Conservation (phyloP, 2,888 invertebrate species). For the Hyalella azteca region DNA sequence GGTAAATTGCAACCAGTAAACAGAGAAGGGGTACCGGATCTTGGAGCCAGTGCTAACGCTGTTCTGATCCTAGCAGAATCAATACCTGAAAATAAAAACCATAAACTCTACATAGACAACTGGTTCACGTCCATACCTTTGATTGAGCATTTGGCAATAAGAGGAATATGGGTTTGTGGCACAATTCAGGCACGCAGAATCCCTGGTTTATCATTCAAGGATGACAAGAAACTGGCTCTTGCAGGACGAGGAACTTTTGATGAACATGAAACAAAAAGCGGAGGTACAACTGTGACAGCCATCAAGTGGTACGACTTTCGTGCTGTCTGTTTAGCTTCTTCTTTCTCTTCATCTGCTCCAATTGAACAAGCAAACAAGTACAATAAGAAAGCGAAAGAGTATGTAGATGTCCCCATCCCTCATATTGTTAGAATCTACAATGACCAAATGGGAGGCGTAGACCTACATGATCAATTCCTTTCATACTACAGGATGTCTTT, state of each 20-base stretch:
- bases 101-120: conserved; percentile 39
- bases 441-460: conserved; percentile 54
- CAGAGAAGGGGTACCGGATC: conserved; percentile 28
- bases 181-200: conserved; percentile 35
- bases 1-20: too few relatives aligned
- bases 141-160: conserved; percentile 33
- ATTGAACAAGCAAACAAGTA: conserved; percentile 39
- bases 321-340: conserved; percentile 29
- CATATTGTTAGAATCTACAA: conserved; percentile 49
- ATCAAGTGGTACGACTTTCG: conserved; percentile 6
- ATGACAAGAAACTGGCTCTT: conserved; percentile 36
- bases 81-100: conserved; percentile 34
- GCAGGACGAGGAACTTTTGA: conserved; percentile 39
- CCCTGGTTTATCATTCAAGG: conserved; percentile 35
- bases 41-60: conserved; percentile 35
- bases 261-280: conserved; percentile 8
- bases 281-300: conserved; percentile 25
- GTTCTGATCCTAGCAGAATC: conserved; percentile 39
- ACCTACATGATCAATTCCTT: conserved; percentile 50
- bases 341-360: conserved; percentile 35
- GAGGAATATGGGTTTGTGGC: conserved; percentile 32
- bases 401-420: conserved; percentile 49
- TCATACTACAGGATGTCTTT: conserved; percentile 41
- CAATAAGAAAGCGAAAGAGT: conserved; percentile 47
- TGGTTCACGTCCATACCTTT: conserved; percentile 40